Percentiles rank a stretch among this genome's conserved stretches.
These are phyloP conservation scores for Corythaeola cristata DNA, from an alignment of 2,113 vertebrate species.

Conservation along the genomic window DNA sequence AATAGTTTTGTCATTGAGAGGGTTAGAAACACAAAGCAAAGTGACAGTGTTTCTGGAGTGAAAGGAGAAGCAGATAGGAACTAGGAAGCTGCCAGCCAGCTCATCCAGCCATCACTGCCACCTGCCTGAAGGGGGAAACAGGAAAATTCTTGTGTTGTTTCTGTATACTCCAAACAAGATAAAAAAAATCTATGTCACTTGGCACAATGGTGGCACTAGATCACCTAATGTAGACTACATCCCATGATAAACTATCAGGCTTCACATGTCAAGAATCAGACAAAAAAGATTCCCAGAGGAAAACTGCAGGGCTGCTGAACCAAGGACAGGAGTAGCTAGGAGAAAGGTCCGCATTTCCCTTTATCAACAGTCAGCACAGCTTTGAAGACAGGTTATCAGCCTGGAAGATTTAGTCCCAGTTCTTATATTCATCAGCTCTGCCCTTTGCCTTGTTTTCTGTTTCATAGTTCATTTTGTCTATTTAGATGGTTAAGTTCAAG, in stretches of 20 bases:
- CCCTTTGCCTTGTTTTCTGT: background rate
- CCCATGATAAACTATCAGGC: background rate
- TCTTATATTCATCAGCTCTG: background rate
- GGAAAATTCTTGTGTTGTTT: background rate
- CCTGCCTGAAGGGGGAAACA: background rate
- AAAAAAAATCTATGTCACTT: background rate
- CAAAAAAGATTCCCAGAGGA: background rate
- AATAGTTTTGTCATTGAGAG: background rate
- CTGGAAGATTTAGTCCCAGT: background rate
- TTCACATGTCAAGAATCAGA: background rate
- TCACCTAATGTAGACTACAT: background rate
- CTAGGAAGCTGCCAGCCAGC: background rate
- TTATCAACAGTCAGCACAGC: background rate
- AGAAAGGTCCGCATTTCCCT: background rate
- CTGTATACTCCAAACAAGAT: background rate
- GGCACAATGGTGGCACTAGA: background rate
- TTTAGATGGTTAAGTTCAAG: background rate
- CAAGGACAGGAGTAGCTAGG: background rate
- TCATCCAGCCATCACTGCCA: background rate
- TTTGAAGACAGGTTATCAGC: background rate
- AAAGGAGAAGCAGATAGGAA: background rate
- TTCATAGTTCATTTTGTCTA: background rate
- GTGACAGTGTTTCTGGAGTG: too few species aligned
- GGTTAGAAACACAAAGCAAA: background rate
- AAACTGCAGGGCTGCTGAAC: background rate